These are phyloP conservation scores for Heterodera carotae DNA, from an alignment of 1,140 invertebrate genomes.

Conservation along the genomic window DNA sequence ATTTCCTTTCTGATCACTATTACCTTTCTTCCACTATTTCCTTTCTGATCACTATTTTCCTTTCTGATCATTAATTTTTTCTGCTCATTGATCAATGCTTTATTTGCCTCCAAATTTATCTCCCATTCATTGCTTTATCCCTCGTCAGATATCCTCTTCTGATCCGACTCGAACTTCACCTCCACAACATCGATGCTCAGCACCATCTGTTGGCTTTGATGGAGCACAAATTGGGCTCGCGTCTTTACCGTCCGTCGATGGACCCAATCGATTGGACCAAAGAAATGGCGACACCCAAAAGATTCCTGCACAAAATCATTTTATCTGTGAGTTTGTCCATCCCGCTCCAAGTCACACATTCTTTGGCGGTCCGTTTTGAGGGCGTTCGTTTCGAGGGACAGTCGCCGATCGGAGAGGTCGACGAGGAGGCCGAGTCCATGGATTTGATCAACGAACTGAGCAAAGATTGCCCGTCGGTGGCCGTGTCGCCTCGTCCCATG, in stretches of 20 bases:
- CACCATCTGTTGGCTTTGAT: constrained; percentile 47
- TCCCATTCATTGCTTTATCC: no score
- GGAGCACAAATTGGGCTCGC: constrained; percentile 42
- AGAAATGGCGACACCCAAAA: constrained; percentile 56
- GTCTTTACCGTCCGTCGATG: constrained; percentile 52
- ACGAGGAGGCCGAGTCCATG: constrained; percentile 49
- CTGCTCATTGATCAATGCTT: no score
- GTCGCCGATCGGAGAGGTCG: constrained; percentile 27
- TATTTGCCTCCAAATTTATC: no score
- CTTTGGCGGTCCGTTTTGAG: constrained; percentile 25
- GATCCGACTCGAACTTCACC: constrained; percentile 58
- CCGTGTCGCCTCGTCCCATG: constrained; percentile 19
- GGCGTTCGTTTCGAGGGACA: constrained; percentile 35
- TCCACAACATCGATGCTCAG: constrained; percentile 53
- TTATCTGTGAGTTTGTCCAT: constrained; percentile 46
- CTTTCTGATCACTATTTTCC: background rate
- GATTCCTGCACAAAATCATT: constrained; percentile 63
- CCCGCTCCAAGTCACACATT: background rate
- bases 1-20: background rate
- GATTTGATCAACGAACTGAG: constrained; percentile 37
- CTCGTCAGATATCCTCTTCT: constrained; percentile 57
- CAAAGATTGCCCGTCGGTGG: background rate
- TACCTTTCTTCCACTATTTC: no score
- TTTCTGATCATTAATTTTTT: background rate
- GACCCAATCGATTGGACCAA: constrained; percentile 59